These are phyloP conservation scores for Cydia strobilella DNA, from an alignment of 1,140 invertebrate species.

Conservation along the genomic window DNA sequence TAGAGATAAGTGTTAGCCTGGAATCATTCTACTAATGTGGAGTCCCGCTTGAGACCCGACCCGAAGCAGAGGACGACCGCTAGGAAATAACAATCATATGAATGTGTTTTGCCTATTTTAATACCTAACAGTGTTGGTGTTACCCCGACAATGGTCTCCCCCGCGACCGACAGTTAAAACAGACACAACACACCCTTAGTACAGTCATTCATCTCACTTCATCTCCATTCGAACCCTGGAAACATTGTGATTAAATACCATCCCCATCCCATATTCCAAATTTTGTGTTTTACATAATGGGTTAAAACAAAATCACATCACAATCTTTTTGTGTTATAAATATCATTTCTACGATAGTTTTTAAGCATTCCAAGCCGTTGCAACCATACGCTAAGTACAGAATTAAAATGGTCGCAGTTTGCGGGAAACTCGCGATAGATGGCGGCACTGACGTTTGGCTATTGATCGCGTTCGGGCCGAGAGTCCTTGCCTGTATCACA, in stretches of 20 bases:
- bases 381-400: conserved; percentile 49
- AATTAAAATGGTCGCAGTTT: neutral
- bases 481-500: conserved; percentile 19
- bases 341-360: conserved; percentile 64
- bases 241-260: conserved; percentile 38
- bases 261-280: conserved; percentile 43
- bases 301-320: conserved; percentile 59
- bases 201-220: conserved; percentile 57
- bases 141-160: neutral
- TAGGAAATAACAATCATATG: conserved; percentile 23
- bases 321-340: conserved; percentile 62
- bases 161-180: conserved; percentile 39
- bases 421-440: neutral
- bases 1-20: conserved; percentile 44
- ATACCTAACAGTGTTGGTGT: conserved; percentile 23
- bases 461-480: conserved; percentile 13
- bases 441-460: neutral
- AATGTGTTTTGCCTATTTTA: conserved; percentile 45
- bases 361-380: conserved; percentile 59
- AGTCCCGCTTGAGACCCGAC: conserved; percentile 10
- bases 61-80: neutral
- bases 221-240: conserved; percentile 48
- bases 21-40: conserved; percentile 41
- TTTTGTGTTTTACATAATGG: conserved; percentile 52
- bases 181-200: conserved; percentile 64